Evolutionary conservation across 2,113 vertebrate genomes (phyloP).

Genomic region (Lathamus discolor): DNA sequence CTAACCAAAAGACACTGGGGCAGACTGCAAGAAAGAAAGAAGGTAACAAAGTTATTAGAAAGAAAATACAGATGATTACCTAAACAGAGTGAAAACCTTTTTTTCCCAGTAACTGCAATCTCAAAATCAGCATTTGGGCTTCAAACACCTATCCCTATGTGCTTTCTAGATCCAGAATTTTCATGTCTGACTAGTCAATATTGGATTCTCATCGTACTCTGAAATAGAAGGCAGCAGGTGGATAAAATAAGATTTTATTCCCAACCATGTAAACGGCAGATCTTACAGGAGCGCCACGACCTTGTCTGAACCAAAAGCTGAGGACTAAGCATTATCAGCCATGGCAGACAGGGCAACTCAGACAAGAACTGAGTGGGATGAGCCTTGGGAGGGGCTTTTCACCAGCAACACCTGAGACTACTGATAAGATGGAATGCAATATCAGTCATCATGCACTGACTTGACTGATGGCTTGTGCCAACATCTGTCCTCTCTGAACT

Average conservation of each 20-base stretch:
- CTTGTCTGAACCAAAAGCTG: not conserved
- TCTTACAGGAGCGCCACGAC: fast-evolving
- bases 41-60: not conserved
- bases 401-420: not conserved
- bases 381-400: not conserved
- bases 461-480: not conserved
- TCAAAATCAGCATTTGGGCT: not conserved
- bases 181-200: not conserved
- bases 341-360: not conserved
- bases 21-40: not conserved
- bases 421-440: not conserved
- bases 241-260: not conserved
- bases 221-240: not conserved
- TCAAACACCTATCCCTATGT: not conserved
- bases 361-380: not conserved
- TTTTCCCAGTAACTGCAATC: not conserved
- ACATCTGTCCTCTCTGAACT: not conserved
- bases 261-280: not conserved
- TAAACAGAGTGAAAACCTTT: not conserved
- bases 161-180: not conserved
- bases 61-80: not conserved
- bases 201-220: not conserved
- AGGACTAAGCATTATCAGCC: not conserved
- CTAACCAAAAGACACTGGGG: not conserved
- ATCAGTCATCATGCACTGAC: not conserved